Evolutionary conservation across 2,113 vertebrate species (phyloP), one percentile per base, ranked within the genome.

Genomic region (Cinclus mexicanus): DNA sequence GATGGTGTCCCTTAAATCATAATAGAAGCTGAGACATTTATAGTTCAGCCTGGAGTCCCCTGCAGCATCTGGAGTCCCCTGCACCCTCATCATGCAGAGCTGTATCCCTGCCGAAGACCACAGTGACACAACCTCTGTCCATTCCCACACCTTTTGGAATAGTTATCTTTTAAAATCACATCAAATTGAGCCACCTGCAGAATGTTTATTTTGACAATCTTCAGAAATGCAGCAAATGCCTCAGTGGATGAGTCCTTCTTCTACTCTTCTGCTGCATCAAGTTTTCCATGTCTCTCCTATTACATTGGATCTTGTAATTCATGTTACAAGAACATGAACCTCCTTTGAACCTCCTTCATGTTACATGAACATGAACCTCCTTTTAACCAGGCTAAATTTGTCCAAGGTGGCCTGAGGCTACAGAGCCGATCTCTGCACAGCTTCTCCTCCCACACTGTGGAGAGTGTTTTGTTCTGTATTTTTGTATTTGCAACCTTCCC

Each of bases 311-410:
- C 91, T 84, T 61, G 60, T 94, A 83, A 93, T 94, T 59, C 70
- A 65, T 29, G 75, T 60, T 93, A 86, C 35, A 37, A 37, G 35
- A 37, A 37, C 35, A 37, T 37, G 35, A 37, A 37, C 35, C 35
- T 37, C 35, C 35, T 37, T 37, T 37, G 35, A 37, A 37, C 35
- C 35, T 37, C 35, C 35, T 37, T 37, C 35, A 37, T 37, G 35
- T 37, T 37, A 37, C 35, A 37, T 37, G 35, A 37, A 37, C 35
- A 37, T 37, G 35, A 37, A 37, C 82, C 57, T 53, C 44, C 26
- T 86, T 92, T 83, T 42, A 83, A n/a, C 65, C 57, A 31, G 49
- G 88, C 85, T 94, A 92, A 93, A 92, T 96, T 93, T 93, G 86
- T 78, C 68, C 68, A 80, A 92, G 86, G 86, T 92, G 60, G 86